Percentiles rank a stretch among this genome's conserved stretches.
phyloP scores from a whole-genome alignment of 2,888 invertebrate species.

The Drosophila lacicola region DNA sequence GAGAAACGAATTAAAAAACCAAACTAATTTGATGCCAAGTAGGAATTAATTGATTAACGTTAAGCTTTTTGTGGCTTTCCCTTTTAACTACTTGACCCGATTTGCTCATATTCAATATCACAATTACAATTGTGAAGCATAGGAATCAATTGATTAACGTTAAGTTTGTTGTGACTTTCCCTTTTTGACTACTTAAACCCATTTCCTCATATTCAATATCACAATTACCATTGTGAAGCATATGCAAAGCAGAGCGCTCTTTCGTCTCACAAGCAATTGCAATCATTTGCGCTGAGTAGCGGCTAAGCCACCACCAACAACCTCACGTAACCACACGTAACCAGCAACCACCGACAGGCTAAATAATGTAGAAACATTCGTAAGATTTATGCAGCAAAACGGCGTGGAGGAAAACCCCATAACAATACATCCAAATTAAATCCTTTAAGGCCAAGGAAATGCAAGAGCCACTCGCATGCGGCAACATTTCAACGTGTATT shows the following conservation, averaged over 20 bases:
- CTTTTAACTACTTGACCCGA: too few species aligned
- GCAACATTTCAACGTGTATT: constrained; percentile 64
- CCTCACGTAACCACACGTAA: constrained; percentile 3
- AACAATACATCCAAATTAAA: constrained; percentile 74
- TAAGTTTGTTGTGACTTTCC: too few species aligned
- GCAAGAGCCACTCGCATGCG: constrained; percentile 28
- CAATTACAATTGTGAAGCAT: constrained; percentile 1
- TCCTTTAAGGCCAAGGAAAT: constrained; percentile 66
- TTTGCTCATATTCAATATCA: too few species aligned
- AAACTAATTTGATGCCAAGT: too few species aligned
- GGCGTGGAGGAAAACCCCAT: constrained; percentile 41
- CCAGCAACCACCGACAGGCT: constrained; percentile 5
- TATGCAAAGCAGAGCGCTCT: constrained; percentile 6
- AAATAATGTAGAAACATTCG: constrained; percentile 16
- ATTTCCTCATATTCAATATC: too few species aligned
- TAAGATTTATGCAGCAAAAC: constrained; percentile 53
- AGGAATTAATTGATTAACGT: too few species aligned
- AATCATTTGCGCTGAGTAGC: constrained; percentile 15
- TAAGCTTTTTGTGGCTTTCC: too few species aligned
- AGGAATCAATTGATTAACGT: too few species aligned
- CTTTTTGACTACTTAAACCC: too few species aligned
- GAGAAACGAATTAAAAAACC: too few species aligned
- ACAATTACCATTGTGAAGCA: not conserved
- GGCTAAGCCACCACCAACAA: constrained; percentile 1
- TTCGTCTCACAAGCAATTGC: constrained; percentile 2